These are phyloP conservation scores for Pasiphila rectangulata DNA, from an alignment of 2,888 invertebrate genomes.

Conservation along the genomic window DNA sequence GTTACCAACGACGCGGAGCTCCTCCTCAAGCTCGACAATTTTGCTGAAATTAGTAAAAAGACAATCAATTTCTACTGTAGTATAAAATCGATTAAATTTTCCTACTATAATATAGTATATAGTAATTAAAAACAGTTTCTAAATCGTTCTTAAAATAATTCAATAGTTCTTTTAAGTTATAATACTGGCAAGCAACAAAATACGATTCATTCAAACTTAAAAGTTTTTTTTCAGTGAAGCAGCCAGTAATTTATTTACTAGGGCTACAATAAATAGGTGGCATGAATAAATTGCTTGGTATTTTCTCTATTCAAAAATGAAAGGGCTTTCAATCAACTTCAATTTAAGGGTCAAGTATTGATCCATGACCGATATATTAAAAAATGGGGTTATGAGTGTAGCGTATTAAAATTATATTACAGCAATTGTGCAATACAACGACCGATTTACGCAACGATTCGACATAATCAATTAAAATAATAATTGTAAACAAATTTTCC, in stretches of 20 bases:
- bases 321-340: conserved; percentile 45
- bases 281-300: conserved; percentile 14
- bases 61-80: conserved; percentile 60
- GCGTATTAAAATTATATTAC: not conserved
- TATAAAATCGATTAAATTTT: not conserved
- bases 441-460: conserved; percentile 12
- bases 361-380: conserved; percentile 51
- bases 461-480: too few relatives aligned
- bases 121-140: too few relatives aligned
- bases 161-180: too few relatives aligned
- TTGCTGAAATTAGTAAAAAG: conserved; percentile 84
- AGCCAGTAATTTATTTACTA: too few relatives aligned
- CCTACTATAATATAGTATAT: too few relatives aligned
- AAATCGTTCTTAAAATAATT: too few relatives aligned
- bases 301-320: conserved; percentile 28
- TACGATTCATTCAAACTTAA: too few relatives aligned
- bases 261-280: not conserved
- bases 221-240: too few relatives aligned
- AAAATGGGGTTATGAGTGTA: conserved; percentile 33
- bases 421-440: conserved; percentile 7
- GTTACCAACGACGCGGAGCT: conserved; percentile 99
- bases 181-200: too few relatives aligned
- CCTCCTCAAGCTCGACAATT: conserved; percentile 99
- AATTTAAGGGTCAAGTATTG: conserved; percentile 39
- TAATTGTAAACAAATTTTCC: too few relatives aligned